Percentiles rank a stretch among this genome's conserved stretches.
phyloP scores from a whole-genome alignment of 2,797 vertebrate genomes.

The Rhinoraja longicauda region DNA sequence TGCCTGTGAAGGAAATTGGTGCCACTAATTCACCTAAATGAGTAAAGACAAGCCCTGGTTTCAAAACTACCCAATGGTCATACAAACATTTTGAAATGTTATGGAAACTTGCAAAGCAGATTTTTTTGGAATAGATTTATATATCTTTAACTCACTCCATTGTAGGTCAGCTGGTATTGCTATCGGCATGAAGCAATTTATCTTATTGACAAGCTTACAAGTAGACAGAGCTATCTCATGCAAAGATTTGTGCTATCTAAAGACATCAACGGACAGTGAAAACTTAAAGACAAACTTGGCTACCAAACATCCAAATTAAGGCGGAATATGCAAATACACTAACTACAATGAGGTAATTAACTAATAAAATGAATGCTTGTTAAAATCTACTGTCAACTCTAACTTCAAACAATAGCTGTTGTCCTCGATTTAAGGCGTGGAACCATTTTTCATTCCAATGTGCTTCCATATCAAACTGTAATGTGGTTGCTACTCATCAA shows the following conservation, averaged over 20 bases:
- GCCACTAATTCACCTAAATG: not conserved
- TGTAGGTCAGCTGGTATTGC: not conserved
- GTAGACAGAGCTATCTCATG: not conserved
- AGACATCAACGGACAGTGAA: not conserved
- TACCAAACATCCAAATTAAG: not conserved
- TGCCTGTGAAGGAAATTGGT: not conserved
- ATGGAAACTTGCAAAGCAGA: not conserved
- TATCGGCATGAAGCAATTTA: not conserved
- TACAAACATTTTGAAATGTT: not conserved
- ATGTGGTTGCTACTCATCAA: not conserved
- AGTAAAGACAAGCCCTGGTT: not conserved
- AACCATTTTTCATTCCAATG: not conserved
- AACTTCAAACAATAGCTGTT: not conserved
- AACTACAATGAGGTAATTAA: not conserved
- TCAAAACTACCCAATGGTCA: not conserved
- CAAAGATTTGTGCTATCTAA: not conserved
- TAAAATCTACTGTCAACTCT: not conserved
- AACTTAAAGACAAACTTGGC: not conserved
- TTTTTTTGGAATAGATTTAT: not conserved
- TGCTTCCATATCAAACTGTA: not conserved
- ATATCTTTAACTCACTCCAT: not conserved
- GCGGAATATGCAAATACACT: not conserved
- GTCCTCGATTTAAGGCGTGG: too few relatives aligned
- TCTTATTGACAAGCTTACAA: not conserved
- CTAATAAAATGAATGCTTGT: constrained; percentile 2